A percentile compares a stretch with the other conserved stretches of the same genome.
Evolutionary conservation across 2,797 vertebrate genomes (phyloP).

Genomic region (Echiichthys vipera): DNA sequence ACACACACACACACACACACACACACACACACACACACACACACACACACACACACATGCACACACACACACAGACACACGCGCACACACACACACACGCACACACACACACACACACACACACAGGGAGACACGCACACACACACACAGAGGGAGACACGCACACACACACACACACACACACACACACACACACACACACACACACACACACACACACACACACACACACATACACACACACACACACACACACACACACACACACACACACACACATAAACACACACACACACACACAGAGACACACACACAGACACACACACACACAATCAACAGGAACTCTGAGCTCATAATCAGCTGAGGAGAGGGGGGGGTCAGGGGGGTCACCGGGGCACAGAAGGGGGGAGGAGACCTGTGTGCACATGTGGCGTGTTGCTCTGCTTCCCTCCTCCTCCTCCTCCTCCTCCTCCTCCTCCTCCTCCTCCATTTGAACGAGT

Average conservation of each 20-base stretch:
- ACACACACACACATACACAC: not conserved
- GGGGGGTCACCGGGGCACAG: not conserved
- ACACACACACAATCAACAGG: no score
- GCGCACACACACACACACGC: slow-evolving; percentile 53
- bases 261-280: not conserved
- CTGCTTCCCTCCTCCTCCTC: slow-evolving; percentile 26
- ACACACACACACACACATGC: not conserved
- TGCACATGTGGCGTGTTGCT: slow-evolving; percentile 42
- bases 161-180: slow-evolving; percentile 51
- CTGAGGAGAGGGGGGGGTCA: no score
- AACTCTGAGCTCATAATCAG: no score
- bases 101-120: not conserved
- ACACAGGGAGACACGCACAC: slow-evolving; percentile 64
- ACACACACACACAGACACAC: not conserved
- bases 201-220: slow-evolving; percentile 53
- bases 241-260: slow-evolving; percentile 54
- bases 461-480: not conserved
- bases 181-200: not conserved
- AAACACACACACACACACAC: no score
- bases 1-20: slow-evolving; percentile 24
- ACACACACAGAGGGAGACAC: slow-evolving; percentile 4
- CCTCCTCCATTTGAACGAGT: slow-evolving; percentile 62
- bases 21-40: slow-evolving; percentile 4
- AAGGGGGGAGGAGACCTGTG: not conserved
- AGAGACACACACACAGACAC: slow-evolving; percentile 11